A percentile compares a stretch with the other conserved stretches of the same genome.
phyloP scores from a whole-genome alignment of 2,113 vertebrate species.

The Oenanthe oenanthe region DNA sequence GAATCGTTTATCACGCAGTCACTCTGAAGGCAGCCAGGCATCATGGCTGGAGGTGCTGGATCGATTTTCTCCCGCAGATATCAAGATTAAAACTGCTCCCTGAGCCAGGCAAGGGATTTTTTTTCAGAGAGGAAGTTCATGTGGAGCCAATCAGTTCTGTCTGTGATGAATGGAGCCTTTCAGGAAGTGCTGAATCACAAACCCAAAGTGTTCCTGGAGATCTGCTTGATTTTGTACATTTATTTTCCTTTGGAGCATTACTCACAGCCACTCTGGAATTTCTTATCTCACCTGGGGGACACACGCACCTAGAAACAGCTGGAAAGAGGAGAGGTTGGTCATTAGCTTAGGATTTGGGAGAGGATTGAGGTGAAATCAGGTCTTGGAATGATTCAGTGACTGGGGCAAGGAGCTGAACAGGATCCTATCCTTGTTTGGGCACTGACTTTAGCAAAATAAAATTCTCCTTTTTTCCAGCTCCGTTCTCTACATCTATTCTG shows the following conservation, averaged over 20 bases:
- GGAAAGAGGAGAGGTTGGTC: not conserved
- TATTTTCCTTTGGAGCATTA: not conserved
- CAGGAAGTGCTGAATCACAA: conserved; percentile 23
- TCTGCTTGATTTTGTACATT: not conserved
- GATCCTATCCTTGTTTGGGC: not conserved
- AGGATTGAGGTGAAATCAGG: not conserved
- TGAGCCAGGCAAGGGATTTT: not conserved
- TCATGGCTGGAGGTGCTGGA: conserved; percentile 29
- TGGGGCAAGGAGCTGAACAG: not conserved
- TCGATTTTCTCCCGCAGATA: conserved; percentile 43
- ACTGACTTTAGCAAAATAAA: not conserved
- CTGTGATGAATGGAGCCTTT: not conserved
- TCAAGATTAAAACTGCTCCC: conserved; percentile 22
- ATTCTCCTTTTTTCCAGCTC: not conserved
- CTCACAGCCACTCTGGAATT: not conserved
- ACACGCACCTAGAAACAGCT: not conserved
- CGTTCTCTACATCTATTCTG: not conserved
- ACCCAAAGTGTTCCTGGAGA: not conserved
- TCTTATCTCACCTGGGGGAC: not conserved
- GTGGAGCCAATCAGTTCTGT: not conserved
- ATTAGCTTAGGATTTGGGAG: not conserved
- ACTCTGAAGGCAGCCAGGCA: conserved; percentile 3
- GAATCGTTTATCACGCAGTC: not conserved
- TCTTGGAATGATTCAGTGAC: not conserved
- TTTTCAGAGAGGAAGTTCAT: conserved; percentile 20